phyloP scores from a whole-genome alignment of 1,140 invertebrate genomes.

The Drosophila miranda region DNA sequence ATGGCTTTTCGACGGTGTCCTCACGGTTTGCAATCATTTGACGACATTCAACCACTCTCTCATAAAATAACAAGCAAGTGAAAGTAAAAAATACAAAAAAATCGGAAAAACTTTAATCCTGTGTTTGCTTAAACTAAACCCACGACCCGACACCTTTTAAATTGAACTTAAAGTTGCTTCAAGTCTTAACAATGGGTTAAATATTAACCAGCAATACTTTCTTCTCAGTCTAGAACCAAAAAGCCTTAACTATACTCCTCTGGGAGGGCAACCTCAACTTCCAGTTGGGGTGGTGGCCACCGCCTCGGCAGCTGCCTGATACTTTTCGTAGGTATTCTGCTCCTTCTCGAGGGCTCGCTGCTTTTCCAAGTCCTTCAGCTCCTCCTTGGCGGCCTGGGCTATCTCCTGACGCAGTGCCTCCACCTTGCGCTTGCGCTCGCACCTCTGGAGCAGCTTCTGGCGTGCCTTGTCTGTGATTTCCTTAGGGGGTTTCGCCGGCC shows the following conservation, averaged over 20 bases:
- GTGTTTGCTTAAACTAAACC: too few relatives aligned
- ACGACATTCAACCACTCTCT: conserved; percentile 53
- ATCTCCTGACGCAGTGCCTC: conserved; percentile 61
- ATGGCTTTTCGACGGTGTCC: conserved; percentile 4
- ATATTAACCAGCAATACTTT: conserved; percentile 58
- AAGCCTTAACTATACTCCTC: too few relatives aligned
- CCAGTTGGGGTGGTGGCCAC: too few relatives aligned
- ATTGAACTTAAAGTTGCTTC: conserved; percentile 15
- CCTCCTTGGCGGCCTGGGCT: conserved; percentile 67
- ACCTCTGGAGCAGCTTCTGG: conserved; percentile 60
- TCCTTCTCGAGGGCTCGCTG: conserved; percentile 45
- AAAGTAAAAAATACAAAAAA: conserved; percentile 74
- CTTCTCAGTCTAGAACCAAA: neutral
- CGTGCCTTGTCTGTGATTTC: conserved; percentile 60
- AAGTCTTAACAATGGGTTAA: conserved; percentile 49
- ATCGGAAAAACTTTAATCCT: conserved; percentile 44
- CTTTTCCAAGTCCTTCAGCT: conserved; percentile 59
- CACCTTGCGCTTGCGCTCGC: conserved; percentile 52
- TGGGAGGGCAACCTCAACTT: too few relatives aligned
- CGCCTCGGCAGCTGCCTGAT: conserved; percentile 47
- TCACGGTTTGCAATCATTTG: conserved; percentile 48
- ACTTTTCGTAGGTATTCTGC: conserved; percentile 64
- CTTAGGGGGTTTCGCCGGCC: conserved; percentile 44
- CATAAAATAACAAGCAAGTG: conserved; percentile 79
- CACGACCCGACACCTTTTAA: too few relatives aligned